phyloP scores from a whole-genome alignment of 2,113 vertebrate species.

The Alouatta palliata region DNA sequence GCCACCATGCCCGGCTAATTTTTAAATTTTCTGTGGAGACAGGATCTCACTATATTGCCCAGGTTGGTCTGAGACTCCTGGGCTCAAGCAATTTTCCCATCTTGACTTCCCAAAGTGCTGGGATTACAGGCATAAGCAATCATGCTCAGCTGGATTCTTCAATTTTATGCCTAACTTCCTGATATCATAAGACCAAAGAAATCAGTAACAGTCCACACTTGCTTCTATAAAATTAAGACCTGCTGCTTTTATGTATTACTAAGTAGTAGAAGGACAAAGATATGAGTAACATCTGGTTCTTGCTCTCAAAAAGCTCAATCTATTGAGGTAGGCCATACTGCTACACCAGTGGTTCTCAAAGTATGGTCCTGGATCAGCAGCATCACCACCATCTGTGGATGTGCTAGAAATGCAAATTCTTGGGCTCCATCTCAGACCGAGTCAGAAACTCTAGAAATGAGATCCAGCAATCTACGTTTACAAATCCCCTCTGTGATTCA shows the following conservation, averaged over 20 bases:
- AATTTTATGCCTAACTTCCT: conserved; percentile 8
- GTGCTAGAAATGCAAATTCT: conserved; percentile 30
- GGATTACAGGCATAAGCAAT: too few species aligned
- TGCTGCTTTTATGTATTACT: neutral
- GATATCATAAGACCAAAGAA: neutral
- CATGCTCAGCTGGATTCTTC: neutral
- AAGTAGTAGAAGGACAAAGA: neutral
- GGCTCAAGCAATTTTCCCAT: too few species aligned
- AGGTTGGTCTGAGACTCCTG: too few species aligned
- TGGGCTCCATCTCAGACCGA: neutral
- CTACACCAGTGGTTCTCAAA: neutral
- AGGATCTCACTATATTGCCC: too few species aligned
- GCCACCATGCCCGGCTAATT: too few species aligned
- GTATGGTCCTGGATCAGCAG: neutral
- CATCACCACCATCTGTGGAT: neutral
- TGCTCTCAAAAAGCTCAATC: neutral
- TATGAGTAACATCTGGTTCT: neutral
- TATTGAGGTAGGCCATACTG: neutral
- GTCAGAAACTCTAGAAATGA: neutral
- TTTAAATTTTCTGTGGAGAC: too few species aligned
- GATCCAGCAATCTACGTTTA: neutral
- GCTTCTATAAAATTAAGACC: conserved; percentile 23
- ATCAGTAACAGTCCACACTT: neutral
- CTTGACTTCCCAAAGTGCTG: too few species aligned
- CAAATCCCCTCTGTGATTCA: neutral